Conservation (phyloP, 2,797 vertebrate genomes). For the Psittacula derbiana region DNA sequence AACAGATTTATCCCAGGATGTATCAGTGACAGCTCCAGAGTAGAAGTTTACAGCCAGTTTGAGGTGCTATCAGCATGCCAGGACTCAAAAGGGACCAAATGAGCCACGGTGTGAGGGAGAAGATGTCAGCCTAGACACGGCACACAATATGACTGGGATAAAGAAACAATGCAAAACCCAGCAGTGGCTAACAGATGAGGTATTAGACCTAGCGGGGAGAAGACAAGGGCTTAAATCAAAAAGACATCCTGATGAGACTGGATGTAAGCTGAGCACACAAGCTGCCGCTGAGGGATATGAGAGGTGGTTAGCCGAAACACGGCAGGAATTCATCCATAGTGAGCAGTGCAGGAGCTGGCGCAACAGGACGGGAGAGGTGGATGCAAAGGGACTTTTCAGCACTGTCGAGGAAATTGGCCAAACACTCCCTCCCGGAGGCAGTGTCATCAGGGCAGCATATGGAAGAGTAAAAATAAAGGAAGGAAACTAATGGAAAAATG, state of each 20-base stretch:
- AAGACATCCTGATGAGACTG: slow-evolving; percentile 65
- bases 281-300: background rate
- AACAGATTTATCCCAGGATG: background rate
- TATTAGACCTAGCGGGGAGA: slow-evolving; percentile 49
- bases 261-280: slow-evolving; percentile 55
- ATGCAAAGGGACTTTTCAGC: slow-evolving; percentile 38
- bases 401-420: slow-evolving; percentile 29
- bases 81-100: slow-evolving; percentile 61
- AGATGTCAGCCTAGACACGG: slow-evolving; percentile 46
- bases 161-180: slow-evolving; percentile 34
- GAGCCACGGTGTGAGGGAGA: slow-evolving; percentile 66
- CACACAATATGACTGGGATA: slow-evolving; percentile 2
- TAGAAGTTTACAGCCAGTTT: slow-evolving; percentile 41
- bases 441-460: slow-evolving; percentile 4
- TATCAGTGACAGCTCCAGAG: slow-evolving; percentile 18
- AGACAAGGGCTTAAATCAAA: slow-evolving; percentile 71
- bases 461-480: background rate
- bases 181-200: slow-evolving; percentile 56
- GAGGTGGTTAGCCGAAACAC: slow-evolving; percentile 24
- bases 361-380: slow-evolving; percentile 21
- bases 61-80: slow-evolving; percentile 58
- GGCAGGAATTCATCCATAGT: slow-evolving; percentile 42
- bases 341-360: slow-evolving; percentile 31
- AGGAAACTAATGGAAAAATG: background rate
- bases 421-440: background rate